Evolutionary conservation across 2,113 vertebrate species (phyloP).

Genomic region (Raja brachyura): DNA sequence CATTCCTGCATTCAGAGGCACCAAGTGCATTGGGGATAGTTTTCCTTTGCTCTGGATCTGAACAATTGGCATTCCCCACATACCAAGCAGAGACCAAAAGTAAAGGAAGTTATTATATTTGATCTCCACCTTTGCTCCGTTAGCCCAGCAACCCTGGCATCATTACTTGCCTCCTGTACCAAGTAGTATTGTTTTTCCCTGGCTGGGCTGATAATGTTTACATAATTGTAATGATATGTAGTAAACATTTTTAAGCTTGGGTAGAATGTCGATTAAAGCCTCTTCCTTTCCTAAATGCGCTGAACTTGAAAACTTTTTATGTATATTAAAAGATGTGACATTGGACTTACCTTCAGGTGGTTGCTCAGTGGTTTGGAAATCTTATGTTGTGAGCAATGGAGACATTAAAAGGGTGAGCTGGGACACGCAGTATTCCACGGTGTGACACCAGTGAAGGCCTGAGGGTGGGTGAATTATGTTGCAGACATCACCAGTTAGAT

Average conservation of each 20-base stretch:
- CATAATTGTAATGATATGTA: background rate
- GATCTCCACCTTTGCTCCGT: background rate
- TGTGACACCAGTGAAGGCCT: background rate
- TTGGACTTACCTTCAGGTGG: background rate
- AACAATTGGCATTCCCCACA: background rate
- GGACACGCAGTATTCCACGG: background rate
- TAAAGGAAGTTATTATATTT: background rate
- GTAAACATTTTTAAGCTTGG: background rate
- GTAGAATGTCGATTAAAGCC: background rate
- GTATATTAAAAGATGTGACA: background rate
- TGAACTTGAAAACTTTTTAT: background rate
- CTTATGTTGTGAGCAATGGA: background rate
- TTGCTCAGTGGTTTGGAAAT: background rate
- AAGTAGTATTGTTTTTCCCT: background rate
- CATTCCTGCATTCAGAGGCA: background rate
- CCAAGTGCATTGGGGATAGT: background rate
- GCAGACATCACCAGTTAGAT: background rate
- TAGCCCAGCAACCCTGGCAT: background rate
- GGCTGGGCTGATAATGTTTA: background rate
- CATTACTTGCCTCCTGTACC: background rate
- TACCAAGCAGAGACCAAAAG: background rate
- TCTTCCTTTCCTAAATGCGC: background rate
- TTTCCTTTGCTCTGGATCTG: background rate
- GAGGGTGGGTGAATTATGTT: slow-evolving; percentile 5
- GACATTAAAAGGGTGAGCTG: background rate